These are phyloP conservation scores for Eubasilissa regina DNA, from an alignment of 1,140 invertebrate genomes.

Conservation along the genomic window DNA sequence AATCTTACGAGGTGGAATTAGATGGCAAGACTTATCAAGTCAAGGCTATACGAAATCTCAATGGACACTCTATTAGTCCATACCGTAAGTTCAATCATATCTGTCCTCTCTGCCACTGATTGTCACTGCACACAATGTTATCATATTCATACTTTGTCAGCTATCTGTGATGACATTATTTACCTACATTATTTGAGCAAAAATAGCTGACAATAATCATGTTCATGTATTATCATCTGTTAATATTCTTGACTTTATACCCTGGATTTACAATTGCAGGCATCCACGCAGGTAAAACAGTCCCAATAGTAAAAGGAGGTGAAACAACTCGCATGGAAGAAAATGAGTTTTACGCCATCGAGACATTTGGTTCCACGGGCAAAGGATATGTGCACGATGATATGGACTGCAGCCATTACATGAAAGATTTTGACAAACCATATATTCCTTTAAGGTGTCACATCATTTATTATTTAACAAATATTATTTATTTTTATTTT, in stretches of 20 bases:
- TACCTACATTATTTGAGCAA: no score
- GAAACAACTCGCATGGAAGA: slow-evolving; percentile 99
- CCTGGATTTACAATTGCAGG: slow-evolving; percentile 68
- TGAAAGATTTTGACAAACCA: slow-evolving; percentile 98
- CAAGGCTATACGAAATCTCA: slow-evolving; percentile 98
- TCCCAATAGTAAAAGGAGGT: slow-evolving; percentile 99
- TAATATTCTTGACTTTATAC: no score
- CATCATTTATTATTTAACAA: background rate
- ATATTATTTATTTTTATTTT: no score
- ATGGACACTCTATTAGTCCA: slow-evolving; percentile 98
- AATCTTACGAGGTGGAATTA: slow-evolving; percentile 98
- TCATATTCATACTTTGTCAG: no score
- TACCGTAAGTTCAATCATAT: slow-evolving; percentile 80
- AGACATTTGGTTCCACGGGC: slow-evolving; percentile 99
- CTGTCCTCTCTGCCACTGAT: no score
- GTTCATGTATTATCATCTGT: no score
- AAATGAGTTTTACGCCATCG: slow-evolving; percentile 99
- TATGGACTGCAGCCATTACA: slow-evolving; percentile 99
- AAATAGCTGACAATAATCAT: no score
- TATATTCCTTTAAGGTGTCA: slow-evolving; percentile 86
- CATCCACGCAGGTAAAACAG: slow-evolving; percentile 99
- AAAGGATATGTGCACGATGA: slow-evolving; percentile 98
- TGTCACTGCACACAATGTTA: no score
- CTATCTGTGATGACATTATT: no score
- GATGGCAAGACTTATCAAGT: slow-evolving; percentile 98